Evolutionary conservation across 2,797 vertebrate genomes (phyloP), one percentile per base, ranked within the genome.

Genomic region (Pelodytes ibericus): DNA sequence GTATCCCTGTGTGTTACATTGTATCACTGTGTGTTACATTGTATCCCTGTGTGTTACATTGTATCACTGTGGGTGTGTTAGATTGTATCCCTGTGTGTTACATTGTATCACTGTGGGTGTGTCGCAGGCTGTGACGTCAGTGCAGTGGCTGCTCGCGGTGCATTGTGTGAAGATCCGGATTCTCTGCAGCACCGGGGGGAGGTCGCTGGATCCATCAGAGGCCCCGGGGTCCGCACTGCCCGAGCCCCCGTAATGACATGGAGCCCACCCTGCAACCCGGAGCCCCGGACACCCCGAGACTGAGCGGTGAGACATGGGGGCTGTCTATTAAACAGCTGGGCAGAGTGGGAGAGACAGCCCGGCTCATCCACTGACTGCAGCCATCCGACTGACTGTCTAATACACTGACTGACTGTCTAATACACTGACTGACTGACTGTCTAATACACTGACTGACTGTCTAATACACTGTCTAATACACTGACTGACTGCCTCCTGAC

Each of bases 91-190:
- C 16, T 4, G 0, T 33, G 51, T 56, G 66, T 57, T 29, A 58
- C 51, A 39, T 25, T 59, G 68, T 59, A 18, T 44, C 41, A 53
- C 36, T 49, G 73, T 69, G 64, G 65, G 73, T 75, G 73, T 75
- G 73, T 68, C 51, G 63, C 73, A 51, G 73, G 56, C 73, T 51
- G 73, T 75, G 73, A 75, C 73, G 73, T 75, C 73, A 75, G 73
- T 75, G 73, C 73, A 69, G 73, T 75, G 58, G 71, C 39, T 67
- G 56, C 68, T 72, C 81, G 81, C 64, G 65, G 79, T 82, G 81
- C 81, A 82, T 82, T 82, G 79, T 82, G 81, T 79, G 81, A 77
- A 61, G 69, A 80, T 80, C 79, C 74, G 77, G 71, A 33, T 49
- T 47, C 57, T 76, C 72, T 70, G 75, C 69, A 74, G 74, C 68